phyloP scores from a whole-genome alignment of 2,797 vertebrate species.

The Bovichtus diacanthus region DNA sequence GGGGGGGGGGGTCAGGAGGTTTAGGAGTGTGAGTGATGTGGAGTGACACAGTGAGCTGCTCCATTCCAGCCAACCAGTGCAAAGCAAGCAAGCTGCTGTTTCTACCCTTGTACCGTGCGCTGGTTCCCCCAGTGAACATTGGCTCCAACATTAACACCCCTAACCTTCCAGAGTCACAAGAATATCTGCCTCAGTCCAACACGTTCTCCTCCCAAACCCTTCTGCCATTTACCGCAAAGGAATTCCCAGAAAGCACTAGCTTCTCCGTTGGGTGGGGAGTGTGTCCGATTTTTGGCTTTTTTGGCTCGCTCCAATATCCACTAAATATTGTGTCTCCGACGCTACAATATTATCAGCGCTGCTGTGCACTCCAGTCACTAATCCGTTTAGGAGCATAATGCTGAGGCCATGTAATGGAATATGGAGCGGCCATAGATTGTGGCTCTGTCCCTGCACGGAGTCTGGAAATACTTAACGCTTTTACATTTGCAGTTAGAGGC shows the following conservation, averaged over 20 bases:
- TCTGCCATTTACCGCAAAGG: neutral
- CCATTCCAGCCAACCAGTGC: slow-evolving; percentile 82
- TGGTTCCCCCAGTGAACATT: slow-evolving; percentile 7
- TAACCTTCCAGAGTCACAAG: slow-evolving; percentile 6
- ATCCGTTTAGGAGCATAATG: slow-evolving; percentile 79
- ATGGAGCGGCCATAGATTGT: slow-evolving; percentile 62
- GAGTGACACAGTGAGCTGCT: slow-evolving; percentile 74
- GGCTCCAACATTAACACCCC: slow-evolving; percentile 32
- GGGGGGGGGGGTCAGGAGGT: slow-evolving; percentile 36
- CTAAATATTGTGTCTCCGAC: slow-evolving; percentile 51
- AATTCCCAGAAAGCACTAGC: slow-evolving; percentile 17
- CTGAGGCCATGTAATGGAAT: slow-evolving; percentile 76
- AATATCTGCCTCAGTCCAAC: too few species aligned
- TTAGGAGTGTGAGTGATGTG: slow-evolving; percentile 76
- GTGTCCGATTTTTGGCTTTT: neutral
- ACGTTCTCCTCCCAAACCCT: slow-evolving; percentile 10
- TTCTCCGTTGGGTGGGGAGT: slow-evolving; percentile 26
- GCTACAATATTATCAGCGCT: slow-evolving; percentile 67
- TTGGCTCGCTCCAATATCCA: slow-evolving; percentile 30
- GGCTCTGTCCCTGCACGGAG: slow-evolving; percentile 50
- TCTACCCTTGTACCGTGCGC: too few species aligned
- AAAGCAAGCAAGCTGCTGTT: slow-evolving; percentile 84
- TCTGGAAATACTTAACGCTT: slow-evolving; percentile 46
- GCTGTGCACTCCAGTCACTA: slow-evolving; percentile 72
- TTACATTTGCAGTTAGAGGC: slow-evolving; percentile 52